Conservation (phyloP, 2,113 vertebrate species). For the Heterocephalus glaber region DNA sequence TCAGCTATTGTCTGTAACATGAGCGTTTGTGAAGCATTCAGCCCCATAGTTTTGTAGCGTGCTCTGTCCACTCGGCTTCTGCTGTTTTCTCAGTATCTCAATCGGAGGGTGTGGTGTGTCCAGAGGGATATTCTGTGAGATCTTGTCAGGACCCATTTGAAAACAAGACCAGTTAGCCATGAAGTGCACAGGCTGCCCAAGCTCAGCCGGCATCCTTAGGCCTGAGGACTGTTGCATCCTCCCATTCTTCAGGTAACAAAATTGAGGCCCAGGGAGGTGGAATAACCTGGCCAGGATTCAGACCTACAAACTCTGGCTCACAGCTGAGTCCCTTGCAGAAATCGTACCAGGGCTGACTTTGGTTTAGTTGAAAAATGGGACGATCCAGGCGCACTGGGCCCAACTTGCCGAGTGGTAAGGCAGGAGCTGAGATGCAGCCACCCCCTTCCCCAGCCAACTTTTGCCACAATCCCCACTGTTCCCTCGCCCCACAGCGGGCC, state of each 20-base stretch:
- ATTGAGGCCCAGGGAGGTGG: background rate
- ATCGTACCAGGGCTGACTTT: background rate
- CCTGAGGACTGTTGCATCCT: background rate
- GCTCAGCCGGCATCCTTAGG: background rate
- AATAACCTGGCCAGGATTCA: background rate
- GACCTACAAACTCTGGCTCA: background rate
- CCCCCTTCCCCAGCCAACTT: background rate
- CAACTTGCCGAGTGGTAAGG: background rate
- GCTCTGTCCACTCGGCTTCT: background rate
- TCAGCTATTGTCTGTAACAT: background rate
- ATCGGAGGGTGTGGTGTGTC: background rate
- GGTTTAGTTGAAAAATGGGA: background rate
- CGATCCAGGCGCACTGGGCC: background rate
- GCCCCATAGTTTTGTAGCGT: slow-evolving; percentile 14
- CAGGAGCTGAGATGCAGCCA: background rate
- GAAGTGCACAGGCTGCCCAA: no score
- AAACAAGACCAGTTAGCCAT: background rate
- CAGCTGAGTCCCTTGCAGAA: background rate
- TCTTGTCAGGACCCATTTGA: background rate
- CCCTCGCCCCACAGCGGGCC: no score
- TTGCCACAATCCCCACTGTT: background rate
- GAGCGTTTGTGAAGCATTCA: background rate
- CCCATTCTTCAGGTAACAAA: background rate
- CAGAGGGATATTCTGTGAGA: background rate
- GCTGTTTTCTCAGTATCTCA: background rate